Base-by-base conservation (phyloP, 2,888 invertebrate genomes). In the Petrophora chlorosata region DNA sequence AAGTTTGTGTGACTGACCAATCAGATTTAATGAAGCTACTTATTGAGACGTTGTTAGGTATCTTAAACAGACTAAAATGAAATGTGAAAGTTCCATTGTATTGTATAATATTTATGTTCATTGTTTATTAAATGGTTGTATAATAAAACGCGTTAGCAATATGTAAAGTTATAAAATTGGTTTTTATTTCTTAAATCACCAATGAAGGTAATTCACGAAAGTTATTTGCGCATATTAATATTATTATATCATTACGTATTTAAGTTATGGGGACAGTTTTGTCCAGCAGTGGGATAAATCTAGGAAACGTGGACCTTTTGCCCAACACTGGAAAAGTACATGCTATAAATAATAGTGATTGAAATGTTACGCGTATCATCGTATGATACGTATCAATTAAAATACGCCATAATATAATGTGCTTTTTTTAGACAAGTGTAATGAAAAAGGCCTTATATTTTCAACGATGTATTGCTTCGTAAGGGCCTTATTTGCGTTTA, bases 271-370 rank as follows among this genome's bases (percentile, higher is more conserved):
- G 1, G 4, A 25, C 10, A 25, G 25, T 2, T 2, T 2, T 2
- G 22, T 22, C 22, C 22, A 22, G 4, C 4, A 10, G 10, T 25
- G 9, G 25, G 25, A 10, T 10, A 10, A 25, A 17, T 25, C 19
- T 46, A 35, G 42, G 39, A 44, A 44, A 40, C 36, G 38, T 26
- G 38, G 43, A 33, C 43, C 43, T 41, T 47, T 44, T 42, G 38
- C 50, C 51, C 51, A 45, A 15, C 25, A 9, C 17, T 48, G 44
- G 46, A 23, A n/a, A 23, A 35, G 34, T 34, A 36, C 41, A 40
- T 40, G 33, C 47, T 47, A 38, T 45, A 38, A 34, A 40, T 40
- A 46, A 26, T 15, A 13, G 8, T 14, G 38, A 29, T 39, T 44
- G 40, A 14, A 34, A 34, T 9, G 16, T 17, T 5, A n/a, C 5